Conservation (phyloP, 2,797 vertebrate species). For the Perodicticus potto region DNA sequence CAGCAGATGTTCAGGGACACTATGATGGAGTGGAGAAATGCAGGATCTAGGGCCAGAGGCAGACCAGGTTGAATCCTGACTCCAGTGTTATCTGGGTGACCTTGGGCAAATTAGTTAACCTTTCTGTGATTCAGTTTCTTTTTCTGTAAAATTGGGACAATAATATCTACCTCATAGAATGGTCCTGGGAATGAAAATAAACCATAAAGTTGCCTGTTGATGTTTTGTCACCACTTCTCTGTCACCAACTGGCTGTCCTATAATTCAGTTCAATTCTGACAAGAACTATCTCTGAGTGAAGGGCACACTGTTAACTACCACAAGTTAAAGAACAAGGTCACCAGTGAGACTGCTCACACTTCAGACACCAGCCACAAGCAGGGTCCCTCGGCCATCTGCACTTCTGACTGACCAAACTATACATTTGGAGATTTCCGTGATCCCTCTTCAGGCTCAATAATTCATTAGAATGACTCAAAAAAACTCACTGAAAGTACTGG, state of each 20-base stretch:
- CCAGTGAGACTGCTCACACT: background rate
- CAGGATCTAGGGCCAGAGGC: background rate
- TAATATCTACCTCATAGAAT: background rate
- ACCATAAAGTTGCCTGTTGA: background rate
- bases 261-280: background rate
- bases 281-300: background rate
- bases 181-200: background rate
- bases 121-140: conserved; percentile 32
- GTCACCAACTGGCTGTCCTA: background rate
- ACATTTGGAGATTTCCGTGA: background rate
- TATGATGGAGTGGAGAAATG: background rate
- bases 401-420: background rate
- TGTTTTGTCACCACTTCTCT: background rate
- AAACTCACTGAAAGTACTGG: background rate
- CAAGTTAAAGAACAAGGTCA: background rate
- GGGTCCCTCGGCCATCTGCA: background rate
- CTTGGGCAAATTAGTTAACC: background rate
- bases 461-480: background rate
- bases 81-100: background rate
- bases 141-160: background rate
- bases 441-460: background rate
- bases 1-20: background rate
- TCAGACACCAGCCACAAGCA: background rate
- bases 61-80: background rate
- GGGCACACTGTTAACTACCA: background rate